These are phyloP conservation scores for Rhagonycha fulva DNA, from an alignment of 2,888 invertebrate species.

Conservation along the genomic window DNA sequence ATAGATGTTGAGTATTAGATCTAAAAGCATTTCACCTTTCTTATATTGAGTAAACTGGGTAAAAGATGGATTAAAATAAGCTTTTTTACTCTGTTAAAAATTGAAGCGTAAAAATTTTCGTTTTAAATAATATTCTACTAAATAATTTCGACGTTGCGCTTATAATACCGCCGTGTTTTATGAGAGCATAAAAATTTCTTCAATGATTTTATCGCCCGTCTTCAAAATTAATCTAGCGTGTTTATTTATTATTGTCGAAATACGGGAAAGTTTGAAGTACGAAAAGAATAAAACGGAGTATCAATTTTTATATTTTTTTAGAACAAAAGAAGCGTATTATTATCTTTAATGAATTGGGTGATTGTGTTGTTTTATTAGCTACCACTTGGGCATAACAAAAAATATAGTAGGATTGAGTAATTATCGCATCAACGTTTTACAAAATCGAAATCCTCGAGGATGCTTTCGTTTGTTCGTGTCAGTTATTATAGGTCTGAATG, in stretches of 20 bases:
- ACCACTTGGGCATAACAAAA: not conserved
- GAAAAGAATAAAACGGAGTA: constrained; percentile 13
- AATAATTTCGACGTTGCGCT: not conserved
- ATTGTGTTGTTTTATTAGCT: not conserved
- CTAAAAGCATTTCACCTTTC: constrained; percentile 2
- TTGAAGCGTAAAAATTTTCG: constrained; percentile 10
- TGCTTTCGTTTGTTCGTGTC: not conserved
- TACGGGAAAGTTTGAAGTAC: constrained; percentile 19
- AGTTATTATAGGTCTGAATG: not conserved
- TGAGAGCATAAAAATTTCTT: constrained; percentile 39
- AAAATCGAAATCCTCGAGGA: not conserved
- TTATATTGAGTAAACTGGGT: constrained; percentile 13
- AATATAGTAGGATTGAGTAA: not conserved
- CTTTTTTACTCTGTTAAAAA: constrained; percentile 9
- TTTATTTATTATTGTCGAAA: constrained; percentile 34
- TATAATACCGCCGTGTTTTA: constrained; percentile 32
- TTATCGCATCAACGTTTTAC: not conserved
- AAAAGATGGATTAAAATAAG: constrained; percentile 4
- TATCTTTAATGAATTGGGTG: not conserved
- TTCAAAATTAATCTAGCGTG: constrained; percentile 41
- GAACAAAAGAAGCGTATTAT: not conserved
- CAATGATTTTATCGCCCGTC: constrained; percentile 42
- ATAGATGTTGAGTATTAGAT: constrained; percentile 4
- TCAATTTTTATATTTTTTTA: constrained; percentile 5
- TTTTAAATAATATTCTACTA: constrained; percentile 14